phyloP scores from a whole-genome alignment of 2,888 invertebrate genomes.

The Melitaea athalia region DNA sequence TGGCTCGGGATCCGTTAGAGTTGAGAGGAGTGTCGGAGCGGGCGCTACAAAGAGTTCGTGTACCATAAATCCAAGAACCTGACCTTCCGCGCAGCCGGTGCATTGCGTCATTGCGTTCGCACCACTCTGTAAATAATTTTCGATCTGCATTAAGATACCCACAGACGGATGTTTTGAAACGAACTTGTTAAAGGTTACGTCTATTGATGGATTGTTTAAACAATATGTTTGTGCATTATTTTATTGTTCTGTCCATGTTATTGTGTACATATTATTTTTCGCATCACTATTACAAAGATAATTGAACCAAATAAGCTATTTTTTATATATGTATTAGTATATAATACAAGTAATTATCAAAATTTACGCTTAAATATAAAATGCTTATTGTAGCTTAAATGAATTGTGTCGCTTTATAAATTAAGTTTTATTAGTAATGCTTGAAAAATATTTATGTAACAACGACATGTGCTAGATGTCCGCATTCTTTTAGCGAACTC shows the following conservation, averaged over 20 bases:
- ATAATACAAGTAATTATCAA: too few species aligned
- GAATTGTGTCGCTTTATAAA: too few species aligned
- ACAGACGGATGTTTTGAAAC: constrained; percentile 27
- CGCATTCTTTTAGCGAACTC: background rate
- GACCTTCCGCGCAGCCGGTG: constrained; percentile 57
- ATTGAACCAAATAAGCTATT: too few species aligned
- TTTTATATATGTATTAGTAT: too few species aligned
- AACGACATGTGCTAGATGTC: background rate
- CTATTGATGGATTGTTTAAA: background rate
- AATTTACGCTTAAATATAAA: too few species aligned
- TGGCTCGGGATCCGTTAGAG: constrained; percentile 51
- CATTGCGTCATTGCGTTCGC: constrained; percentile 46
- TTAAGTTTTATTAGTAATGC: too few species aligned
- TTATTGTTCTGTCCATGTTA: background rate
- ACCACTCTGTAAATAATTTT: constrained; percentile 44
- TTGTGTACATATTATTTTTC: too few species aligned
- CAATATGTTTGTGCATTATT: too few species aligned
- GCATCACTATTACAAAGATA: too few species aligned
- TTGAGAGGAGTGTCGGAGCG: constrained; percentile 51
- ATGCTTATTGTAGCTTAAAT: too few species aligned
- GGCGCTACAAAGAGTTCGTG: constrained; percentile 72
- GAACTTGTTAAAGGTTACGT: constrained; percentile 7
- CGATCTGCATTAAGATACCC: constrained; percentile 30
- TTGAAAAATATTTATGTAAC: too few species aligned
- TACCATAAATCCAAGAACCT: constrained; percentile 66